Conservation (phyloP, 2,797 vertebrate species). For the Falco novaeseelandiae region DNA sequence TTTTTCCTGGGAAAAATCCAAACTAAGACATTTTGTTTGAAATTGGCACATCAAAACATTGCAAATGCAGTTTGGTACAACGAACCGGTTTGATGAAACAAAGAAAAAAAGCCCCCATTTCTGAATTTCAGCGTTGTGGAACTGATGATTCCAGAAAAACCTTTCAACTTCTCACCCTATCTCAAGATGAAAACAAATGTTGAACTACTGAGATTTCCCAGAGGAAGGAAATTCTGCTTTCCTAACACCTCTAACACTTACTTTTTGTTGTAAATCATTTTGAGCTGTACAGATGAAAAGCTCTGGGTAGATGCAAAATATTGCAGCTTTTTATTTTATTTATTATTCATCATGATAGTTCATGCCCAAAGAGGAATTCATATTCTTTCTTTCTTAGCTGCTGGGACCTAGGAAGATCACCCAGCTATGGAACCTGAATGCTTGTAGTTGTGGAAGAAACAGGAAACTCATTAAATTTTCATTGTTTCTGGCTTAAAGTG, state of each 20-base stretch:
- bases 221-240: conserved; percentile 61
- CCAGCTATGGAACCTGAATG: not conserved
- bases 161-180: conserved; percentile 70
- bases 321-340: conserved; percentile 68
- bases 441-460: not conserved
- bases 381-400: conserved; percentile 2
- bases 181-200: conserved; percentile 70
- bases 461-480: conserved; percentile 8
- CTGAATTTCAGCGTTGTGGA: conserved; percentile 24
- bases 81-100: not conserved
- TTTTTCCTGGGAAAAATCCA: conserved; percentile 23
- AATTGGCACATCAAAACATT: conserved; percentile 47
- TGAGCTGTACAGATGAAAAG: conserved; percentile 65
- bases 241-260: conserved; percentile 60
- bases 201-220: conserved; percentile 67
- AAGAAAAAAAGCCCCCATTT: conserved; percentile 10
- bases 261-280: conserved; percentile 67
- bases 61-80: conserved; percentile 5
- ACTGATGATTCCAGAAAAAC: conserved; percentile 57
- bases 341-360: conserved; percentile 66
- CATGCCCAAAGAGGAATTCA: conserved; percentile 38
- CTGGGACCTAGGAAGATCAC: not conserved
- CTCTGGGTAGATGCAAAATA: conserved; percentile 64
- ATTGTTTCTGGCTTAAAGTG: not conserved
- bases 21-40: conserved; percentile 29